Base-by-base conservation (phyloP, 2,797 vertebrate species). In the Amblyopsis hoosieri region DNA sequence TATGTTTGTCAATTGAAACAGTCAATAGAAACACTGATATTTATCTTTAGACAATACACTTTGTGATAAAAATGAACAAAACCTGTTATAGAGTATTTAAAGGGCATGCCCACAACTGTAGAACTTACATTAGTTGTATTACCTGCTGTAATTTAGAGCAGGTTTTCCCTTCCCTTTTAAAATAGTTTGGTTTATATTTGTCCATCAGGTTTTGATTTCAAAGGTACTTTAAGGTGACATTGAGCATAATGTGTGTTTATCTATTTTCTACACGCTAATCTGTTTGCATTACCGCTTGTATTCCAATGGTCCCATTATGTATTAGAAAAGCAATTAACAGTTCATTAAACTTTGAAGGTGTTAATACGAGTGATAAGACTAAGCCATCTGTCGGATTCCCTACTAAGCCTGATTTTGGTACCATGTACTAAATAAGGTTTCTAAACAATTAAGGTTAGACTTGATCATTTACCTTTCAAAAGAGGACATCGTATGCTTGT, bases 261-360 rank as follows among this genome's bases (percentile, higher is more conserved):
- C 87, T 85, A 75, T 91, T 87, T 87, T 87, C 89, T 81, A 70
- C 83, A 83, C 88, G 86, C 89, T 92, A 91, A 93, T 93, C 90
- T 92, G 84, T 91, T 91, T 91, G 89, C 88, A 91, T 93, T 92
- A 91, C 87, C 62, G 87, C 85, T 74, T 75, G 81, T 89, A 88
- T 92, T 90, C 70, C 81, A 78, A 75, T 88, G 85, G 77, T 89
- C 86, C 89, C 89, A 88, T 90, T 90, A 91, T 91, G 89, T 91
- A 92, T 93, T 90, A 92, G 89, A 89, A 93, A 93, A 93, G 86
- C 91, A 92, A 93, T 93, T 92, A 93, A 88, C 88, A 92, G 88
- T 92, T 92, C 91, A 93, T 93, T 93, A 93, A 92, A 92, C 91
- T 87, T 90, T 62, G 75, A 87, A 93, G 90, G 89, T 92, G 90